Percentiles rank a stretch among this genome's conserved stretches.
phyloP scores from a whole-genome alignment of 37 sponge, comb jelly and placozoan genomes.

The Hormiphora californensis region DNA sequence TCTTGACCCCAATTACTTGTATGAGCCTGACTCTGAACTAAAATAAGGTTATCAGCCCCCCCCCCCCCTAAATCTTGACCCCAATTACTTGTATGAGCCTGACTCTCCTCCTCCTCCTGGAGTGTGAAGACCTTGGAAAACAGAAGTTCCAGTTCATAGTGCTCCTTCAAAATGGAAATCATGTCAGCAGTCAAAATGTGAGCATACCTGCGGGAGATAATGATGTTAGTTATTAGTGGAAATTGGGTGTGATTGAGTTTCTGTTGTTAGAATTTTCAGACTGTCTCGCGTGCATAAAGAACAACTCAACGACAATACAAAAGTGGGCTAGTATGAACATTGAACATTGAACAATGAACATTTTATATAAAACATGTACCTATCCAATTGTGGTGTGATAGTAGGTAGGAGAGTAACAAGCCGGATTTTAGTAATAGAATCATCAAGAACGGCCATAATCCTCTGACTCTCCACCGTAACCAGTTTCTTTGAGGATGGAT shows the following conservation, averaged over 20 bases:
- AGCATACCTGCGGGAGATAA: not conserved
- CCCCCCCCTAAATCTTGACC: no score
- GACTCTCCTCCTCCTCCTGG: conserved; percentile 29
- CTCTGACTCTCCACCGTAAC: conserved; percentile 84
- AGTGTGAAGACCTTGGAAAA: conserved; percentile 38
- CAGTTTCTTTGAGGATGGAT: conserved; percentile 87
- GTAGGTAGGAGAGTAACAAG: conserved; percentile 56
- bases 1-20: no score
- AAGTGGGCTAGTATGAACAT: no score
- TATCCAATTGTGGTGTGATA: conserved; percentile 31
- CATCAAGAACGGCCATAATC: conserved; percentile 74
- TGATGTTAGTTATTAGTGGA: no score
- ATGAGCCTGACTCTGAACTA: no score
- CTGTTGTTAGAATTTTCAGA: no score
- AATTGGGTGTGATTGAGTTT: no score
- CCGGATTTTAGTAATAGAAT: conserved; percentile 63
- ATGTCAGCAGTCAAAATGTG: conserved; percentile 58
- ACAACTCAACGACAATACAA: no score
- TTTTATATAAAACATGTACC: conserved; percentile 69
- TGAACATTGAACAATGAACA: no score
- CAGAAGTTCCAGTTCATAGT: conserved; percentile 58
- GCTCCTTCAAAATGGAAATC: conserved; percentile 63
- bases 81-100: conserved; percentile 30
- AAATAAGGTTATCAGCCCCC: no score
- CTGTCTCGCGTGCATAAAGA: no score